Evolutionary conservation across 2,888 invertebrate genomes (phyloP), one percentile per base, ranked within the genome.

Genomic region (Nomada ferruginata): DNA sequence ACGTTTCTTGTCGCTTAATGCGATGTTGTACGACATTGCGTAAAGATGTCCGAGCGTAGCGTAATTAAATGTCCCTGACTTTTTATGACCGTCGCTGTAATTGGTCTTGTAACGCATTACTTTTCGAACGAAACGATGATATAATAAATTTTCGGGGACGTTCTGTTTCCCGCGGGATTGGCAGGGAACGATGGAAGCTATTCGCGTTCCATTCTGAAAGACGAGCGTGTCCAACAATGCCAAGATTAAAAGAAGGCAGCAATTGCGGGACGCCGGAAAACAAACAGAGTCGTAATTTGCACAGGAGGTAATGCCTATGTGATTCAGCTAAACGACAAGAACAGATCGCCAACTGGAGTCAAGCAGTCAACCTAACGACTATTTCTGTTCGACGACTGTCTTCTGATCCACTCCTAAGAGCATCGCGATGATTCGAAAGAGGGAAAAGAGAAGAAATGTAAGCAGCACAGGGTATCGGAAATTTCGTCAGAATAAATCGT

Each of bases 301-400:
- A 4, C 2, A 52, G n/a, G 15, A 29, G 3, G 36, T 68, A 66
- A 78, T 52, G 2, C 13, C 0, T 10, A 18, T 29, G 68, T 29
- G 18, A 63, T 63, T 66, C 66, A 26, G 60, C 20, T 53, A 73
- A 73, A 72, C 3, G 36, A 64, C 29, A 18, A 11, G 23, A n/a
- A 57, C 57, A 5, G 18, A n/a, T 44, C 57, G 10, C 15, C 36
- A 52, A n/a, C 23, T 9, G n/a, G 66, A 61, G 23, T 63, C n/a
- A 47, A 59, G 11, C 18, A 42, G 50, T 29, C 52, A 29, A 18
- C 15, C 20, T 9, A 1, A 10, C 3, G n/a, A 18, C 10, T 1
- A 10, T 36, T 7, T 47, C 29, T 42, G 9, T 1, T 9, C 4
- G 15, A 5, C 2, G 4, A 15, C 20, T 0, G 3, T 4, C 13